Conservation (phyloP, 2,113 vertebrate genomes). For the Sander lucioperca region DNA sequence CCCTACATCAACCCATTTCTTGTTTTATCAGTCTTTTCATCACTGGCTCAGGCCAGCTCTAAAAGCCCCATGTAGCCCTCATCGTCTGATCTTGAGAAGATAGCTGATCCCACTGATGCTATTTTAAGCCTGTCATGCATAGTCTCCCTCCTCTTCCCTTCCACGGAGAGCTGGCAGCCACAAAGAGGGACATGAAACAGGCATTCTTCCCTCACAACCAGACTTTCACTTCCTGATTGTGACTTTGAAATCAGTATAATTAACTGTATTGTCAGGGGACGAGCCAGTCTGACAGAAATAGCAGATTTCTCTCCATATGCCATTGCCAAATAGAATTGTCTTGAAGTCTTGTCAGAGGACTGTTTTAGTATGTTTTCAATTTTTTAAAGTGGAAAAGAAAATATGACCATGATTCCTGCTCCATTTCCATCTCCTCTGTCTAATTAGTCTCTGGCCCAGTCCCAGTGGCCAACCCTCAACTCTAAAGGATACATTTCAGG, state of each 20-base stretch:
- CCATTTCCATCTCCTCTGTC: background rate
- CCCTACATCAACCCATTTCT: constrained; percentile 28
- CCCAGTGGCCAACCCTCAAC: background rate
- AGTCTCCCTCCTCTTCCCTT: constrained; percentile 49
- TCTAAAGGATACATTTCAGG: too few relatives aligned
- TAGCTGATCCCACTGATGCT: constrained; percentile 77
- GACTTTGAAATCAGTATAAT: constrained; percentile 80
- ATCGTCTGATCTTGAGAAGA: constrained; percentile 68
- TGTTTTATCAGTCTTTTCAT: constrained; percentile 57
- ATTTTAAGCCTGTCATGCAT: constrained; percentile 74
- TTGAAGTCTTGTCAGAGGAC: constrained; percentile 54
- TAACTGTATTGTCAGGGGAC: constrained; percentile 69
- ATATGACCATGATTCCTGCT: constrained; percentile 10
- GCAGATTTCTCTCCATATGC: constrained; percentile 70
- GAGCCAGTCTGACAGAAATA: constrained; percentile 55
- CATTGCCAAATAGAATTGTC: constrained; percentile 58
- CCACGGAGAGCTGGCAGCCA: constrained; percentile 58
- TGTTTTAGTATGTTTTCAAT: background rate
- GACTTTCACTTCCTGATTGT: constrained; percentile 63
- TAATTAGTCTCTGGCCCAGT: constrained; percentile 29
- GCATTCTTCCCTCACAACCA: constrained; percentile 64
- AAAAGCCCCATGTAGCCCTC: constrained; percentile 51
- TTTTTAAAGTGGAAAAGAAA: background rate
- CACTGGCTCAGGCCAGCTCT: constrained; percentile 44
- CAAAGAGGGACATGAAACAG: constrained; percentile 71